Conservation (phyloP, 2,797 vertebrate species). For the Chiloscyllium punctatum region DNA sequence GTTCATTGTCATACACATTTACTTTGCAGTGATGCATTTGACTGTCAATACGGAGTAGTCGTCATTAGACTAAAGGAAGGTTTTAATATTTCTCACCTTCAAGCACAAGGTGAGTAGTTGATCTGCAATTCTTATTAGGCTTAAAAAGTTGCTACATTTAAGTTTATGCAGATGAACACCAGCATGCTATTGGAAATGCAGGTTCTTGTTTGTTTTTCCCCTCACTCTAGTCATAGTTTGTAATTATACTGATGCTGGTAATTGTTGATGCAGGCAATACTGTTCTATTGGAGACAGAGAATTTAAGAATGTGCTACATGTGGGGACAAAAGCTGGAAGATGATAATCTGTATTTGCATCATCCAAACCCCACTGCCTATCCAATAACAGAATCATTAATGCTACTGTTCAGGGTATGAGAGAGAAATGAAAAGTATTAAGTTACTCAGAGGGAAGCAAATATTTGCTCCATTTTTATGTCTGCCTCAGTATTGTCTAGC, state of each 20-base stretch:
- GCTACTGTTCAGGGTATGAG: background rate
- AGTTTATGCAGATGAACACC: background rate
- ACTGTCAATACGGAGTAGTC: slow-evolving; percentile 86
- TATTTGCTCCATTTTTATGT: background rate
- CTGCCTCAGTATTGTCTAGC: background rate
- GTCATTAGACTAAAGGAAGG: slow-evolving; percentile 86
- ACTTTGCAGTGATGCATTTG: slow-evolving; percentile 81
- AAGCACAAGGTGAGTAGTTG: slow-evolving; percentile 79
- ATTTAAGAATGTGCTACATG: background rate
- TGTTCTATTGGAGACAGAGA: background rate
- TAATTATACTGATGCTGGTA: background rate
- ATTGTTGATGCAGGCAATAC: background rate
- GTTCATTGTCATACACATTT: slow-evolving; percentile 33
- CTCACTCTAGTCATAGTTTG: background rate
- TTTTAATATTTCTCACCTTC: slow-evolving; percentile 91
- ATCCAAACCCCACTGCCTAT: background rate
- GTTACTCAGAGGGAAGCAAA: background rate
- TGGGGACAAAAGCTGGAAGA: background rate
- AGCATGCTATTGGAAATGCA: background rate
- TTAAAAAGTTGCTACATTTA: background rate
- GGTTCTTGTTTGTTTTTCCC: background rate
- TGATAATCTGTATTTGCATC: background rate
- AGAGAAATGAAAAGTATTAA: background rate
- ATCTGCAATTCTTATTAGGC: background rate
- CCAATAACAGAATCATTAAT: background rate